Evolutionary conservation across 2,888 invertebrate genomes (phyloP).

Genomic region (Stenurella melanura): DNA sequence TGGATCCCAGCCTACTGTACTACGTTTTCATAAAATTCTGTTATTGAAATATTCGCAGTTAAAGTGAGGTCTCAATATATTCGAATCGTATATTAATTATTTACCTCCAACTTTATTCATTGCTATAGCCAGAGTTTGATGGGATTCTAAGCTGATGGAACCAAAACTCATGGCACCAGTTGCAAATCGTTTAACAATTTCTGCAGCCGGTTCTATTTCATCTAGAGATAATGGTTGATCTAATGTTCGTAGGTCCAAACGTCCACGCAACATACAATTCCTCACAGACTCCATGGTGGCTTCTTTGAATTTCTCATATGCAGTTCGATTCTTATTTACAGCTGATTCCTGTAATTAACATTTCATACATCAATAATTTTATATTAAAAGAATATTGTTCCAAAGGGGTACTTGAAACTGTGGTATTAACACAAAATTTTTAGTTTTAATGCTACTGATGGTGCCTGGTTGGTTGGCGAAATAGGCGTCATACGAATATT

Average conservation of each 20-base stretch:
- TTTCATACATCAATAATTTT: background rate
- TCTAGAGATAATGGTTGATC: conserved; percentile 87
- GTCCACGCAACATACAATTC: conserved; percentile 93
- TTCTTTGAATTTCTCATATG: conserved; percentile 91
- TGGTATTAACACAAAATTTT: no score
- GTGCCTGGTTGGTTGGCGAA: no score
- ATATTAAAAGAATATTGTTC: background rate
- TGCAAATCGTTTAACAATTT: conserved; percentile 96
- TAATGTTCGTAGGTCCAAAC: conserved; percentile 88
- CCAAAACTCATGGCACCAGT: conserved; percentile 80
- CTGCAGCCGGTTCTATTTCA: conserved; percentile 94
- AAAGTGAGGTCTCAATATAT: no score
- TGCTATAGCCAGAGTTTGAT: conserved; percentile 94
- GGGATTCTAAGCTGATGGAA: conserved; percentile 97
- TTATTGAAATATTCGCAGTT: no score
- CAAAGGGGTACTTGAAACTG: no score
- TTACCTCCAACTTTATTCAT: conserved; percentile 85
- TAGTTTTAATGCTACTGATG: no score
- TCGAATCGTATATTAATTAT: background rate
- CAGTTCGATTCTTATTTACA: conserved; percentile 83
- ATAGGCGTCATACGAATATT: no score
- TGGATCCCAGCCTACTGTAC: no score
- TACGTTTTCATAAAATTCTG: no score
- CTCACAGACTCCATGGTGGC: conserved; percentile 90
- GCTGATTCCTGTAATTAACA: conserved; percentile 86